Evolutionary conservation across 2,113 vertebrate genomes (phyloP), one percentile per base, ranked within the genome.

Genomic region (Cynocephalus volans): DNA sequence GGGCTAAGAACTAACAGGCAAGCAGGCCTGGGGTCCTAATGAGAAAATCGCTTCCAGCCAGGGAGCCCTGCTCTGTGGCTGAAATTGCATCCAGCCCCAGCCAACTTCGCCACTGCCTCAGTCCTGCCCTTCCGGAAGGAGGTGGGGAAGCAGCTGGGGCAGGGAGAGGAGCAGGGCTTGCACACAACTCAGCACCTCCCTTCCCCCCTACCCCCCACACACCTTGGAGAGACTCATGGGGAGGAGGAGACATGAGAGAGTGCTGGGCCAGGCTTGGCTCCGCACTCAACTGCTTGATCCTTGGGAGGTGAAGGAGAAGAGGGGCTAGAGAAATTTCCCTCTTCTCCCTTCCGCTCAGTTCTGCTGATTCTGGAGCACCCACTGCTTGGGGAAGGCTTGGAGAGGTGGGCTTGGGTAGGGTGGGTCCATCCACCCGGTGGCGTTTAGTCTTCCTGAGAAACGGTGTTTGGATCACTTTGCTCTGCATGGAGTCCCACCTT

Each of bases 1-100:
- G 96, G 98, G 97, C 95, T 97, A 94, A 95, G 97, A 95, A 97
- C 82, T 96, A 85, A 89, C 79, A 56, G 95, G 96, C 93, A 72
- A 95, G 95, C 96, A 96, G 97, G 97, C 97, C 97, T 79, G 92
- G 97, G 98, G 96, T 97, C 97, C 95, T 98, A 98, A 98, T 97
- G 98, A 98, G 97, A 97, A 98, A 98, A 98, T 98, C 98, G 97
- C 97, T 98, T 98, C 98, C 98, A 98, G 97, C 97, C 97, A 97
- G 95, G 75, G 87, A 97, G 97, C 77, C 96, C 86, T 91, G 97
- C 97, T 98, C 94, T 94, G 97, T 48, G 96, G 97, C 97, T 98
- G 96, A 98, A 98, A 98, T 98, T 98, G 97, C 98, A 98, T 97
- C 97, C 98, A 98, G 97, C 94, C 95, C 96, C 95, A 93, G 97